A percentile compares a stretch with the other conserved stretches of the same genome.
Conservation (phyloP, 2,888 invertebrate genomes). For the Synergus laeviventris region DNA sequence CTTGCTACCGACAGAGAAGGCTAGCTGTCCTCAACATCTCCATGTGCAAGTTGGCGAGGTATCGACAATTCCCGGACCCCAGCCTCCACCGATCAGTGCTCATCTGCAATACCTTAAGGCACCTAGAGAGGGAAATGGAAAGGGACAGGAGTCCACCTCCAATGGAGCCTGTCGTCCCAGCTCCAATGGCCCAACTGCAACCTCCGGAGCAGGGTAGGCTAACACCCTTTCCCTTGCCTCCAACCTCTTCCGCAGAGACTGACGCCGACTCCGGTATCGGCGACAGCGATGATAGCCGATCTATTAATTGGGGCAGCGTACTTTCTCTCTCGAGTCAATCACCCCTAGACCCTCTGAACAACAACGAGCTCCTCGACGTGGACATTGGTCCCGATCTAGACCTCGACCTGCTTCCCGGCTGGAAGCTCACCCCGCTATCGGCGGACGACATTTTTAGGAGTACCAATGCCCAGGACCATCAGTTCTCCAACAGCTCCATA, state of each 20-base stretch:
- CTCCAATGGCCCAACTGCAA: slow-evolving; percentile 74
- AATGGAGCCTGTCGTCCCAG: slow-evolving; percentile 70
- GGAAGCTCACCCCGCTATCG: slow-evolving; percentile 78
- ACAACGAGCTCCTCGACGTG: slow-evolving; percentile 85
- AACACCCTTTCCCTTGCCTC: slow-evolving; percentile 75
- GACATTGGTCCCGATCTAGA: slow-evolving; percentile 81
- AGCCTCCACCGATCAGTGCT: slow-evolving; percentile 93
- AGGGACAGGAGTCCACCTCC: slow-evolving; percentile 78
- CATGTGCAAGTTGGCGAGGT: slow-evolving; percentile 92
- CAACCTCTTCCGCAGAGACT: slow-evolving; percentile 77
- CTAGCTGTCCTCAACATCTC: slow-evolving; percentile 94
- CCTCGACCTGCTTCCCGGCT: slow-evolving; percentile 81
- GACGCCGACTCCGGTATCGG: slow-evolving; percentile 88
- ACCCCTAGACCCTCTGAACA: slow-evolving; percentile 88
- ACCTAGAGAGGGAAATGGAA: slow-evolving; percentile 93
- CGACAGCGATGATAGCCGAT: slow-evolving; percentile 82
- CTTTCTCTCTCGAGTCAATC: slow-evolving; percentile 91
- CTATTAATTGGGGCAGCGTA: slow-evolving; percentile 95
- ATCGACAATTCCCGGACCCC: slow-evolving; percentile 92
- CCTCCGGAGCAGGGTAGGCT: slow-evolving; percentile 72
- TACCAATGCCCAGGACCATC: slow-evolving; percentile 48
- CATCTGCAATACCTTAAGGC: slow-evolving; percentile 93
- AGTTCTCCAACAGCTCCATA: slow-evolving; percentile 43
- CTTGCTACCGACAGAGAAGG: slow-evolving; percentile 90
- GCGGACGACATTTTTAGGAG: slow-evolving; percentile 75